Conservation (phyloP, 2,113 vertebrate genomes). For the Rhineura floridana region DNA sequence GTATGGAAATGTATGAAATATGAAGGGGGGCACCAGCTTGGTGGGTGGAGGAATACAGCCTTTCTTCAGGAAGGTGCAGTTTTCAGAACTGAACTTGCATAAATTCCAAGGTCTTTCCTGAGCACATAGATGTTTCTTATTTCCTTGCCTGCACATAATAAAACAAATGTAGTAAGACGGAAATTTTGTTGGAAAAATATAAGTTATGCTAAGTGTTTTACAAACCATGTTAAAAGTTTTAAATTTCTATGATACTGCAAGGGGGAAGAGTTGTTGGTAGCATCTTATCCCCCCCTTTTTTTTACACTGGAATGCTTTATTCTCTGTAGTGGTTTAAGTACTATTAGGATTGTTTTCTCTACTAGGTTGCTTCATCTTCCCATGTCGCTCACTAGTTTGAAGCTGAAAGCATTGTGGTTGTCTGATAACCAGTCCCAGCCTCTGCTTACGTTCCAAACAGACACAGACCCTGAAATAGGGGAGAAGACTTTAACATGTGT, state of each 20-base stretch:
- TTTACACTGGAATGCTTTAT: neutral
- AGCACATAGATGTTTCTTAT: neutral
- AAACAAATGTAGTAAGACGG: neutral
- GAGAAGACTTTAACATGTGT: slow-evolving; percentile 98
- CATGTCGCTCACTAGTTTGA: slow-evolving; percentile 88
- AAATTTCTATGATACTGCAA: neutral
- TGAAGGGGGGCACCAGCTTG: neutral
- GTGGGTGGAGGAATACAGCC: neutral
- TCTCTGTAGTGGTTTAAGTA: neutral
- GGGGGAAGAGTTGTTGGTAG: too few species aligned
- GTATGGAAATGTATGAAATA: neutral
- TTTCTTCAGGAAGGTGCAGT: neutral
- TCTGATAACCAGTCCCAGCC: slow-evolving; percentile 99
- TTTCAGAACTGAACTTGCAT: neutral
- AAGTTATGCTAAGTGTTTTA: neutral
- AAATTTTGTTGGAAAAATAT: neutral
- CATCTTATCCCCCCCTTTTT: neutral
- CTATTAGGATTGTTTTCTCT: slow-evolving; percentile 25
- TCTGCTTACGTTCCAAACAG: slow-evolving; percentile 95
- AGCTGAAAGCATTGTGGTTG: slow-evolving; percentile 95
- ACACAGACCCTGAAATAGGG: slow-evolving; percentile 85
- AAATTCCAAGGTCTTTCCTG: neutral
- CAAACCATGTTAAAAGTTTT: neutral
- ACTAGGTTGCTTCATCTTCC: slow-evolving; percentile 88
- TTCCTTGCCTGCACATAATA: neutral